Conservation (phyloP, 1,140 invertebrate species). For the Drosophila athabasca region DNA sequence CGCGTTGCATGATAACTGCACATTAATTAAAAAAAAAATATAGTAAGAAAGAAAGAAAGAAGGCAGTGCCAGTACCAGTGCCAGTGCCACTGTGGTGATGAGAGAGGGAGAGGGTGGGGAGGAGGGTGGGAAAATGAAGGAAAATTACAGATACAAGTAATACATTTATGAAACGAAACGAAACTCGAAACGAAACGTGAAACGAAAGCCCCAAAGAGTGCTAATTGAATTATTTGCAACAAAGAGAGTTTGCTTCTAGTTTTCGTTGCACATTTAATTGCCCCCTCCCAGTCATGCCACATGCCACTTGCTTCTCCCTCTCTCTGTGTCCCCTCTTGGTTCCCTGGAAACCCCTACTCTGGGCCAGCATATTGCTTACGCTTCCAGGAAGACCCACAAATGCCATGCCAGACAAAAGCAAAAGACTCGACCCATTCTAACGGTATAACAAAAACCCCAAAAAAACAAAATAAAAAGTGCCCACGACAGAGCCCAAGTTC, state of each 20-base stretch:
- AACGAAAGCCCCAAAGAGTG: constrained; percentile 51
- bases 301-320: too few species aligned
- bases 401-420: constrained; percentile 53
- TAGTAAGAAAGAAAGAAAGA: constrained; percentile 39
- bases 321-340: too few species aligned
- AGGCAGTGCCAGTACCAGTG: too few species aligned
- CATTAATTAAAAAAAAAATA: constrained; percentile 73
- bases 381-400: constrained; percentile 78
- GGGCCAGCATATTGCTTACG: constrained; percentile 62
- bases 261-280: constrained; percentile 68
- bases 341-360: neutral
- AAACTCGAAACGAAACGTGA: constrained; percentile 5
- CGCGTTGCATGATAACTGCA: constrained; percentile 79
- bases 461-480: constrained; percentile 27
- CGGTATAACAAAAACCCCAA: constrained; percentile 61
- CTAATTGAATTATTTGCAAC: constrained; percentile 78
- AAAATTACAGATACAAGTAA: constrained; percentile 64
- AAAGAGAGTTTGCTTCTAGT: constrained; percentile 57
- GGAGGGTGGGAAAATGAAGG: constrained; percentile 6
- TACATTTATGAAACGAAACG: constrained; percentile 80
- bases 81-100: too few species aligned
- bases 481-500: constrained; percentile 49
- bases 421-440: constrained; percentile 64
- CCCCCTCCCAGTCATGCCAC: neutral
- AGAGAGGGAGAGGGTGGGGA: too few species aligned